Conservation (phyloP, 2,113 vertebrate species). For the Bubo blakistoni region DNA sequence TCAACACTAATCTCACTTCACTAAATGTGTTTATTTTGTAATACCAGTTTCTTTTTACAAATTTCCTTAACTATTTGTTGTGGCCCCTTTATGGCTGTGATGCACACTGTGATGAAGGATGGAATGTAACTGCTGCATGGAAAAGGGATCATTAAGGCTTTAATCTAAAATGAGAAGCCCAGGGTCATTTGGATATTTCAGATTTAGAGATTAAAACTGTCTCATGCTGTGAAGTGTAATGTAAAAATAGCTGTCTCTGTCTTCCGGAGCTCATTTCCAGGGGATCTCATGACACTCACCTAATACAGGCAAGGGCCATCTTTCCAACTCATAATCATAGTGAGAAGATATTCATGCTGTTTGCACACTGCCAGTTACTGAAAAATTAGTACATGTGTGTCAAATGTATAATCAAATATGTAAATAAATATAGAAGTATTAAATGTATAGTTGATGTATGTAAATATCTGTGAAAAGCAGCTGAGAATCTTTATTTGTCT, state of each 20-base stretch:
- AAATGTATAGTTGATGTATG: background rate
- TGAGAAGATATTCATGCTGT: background rate
- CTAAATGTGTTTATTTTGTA: slow-evolving; percentile 66
- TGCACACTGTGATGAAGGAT: background rate
- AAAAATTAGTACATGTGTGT: background rate
- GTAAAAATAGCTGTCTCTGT: slow-evolving; percentile 13
- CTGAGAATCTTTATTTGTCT: background rate
- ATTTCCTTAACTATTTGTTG: slow-evolving; percentile 47
- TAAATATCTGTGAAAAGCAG: background rate
- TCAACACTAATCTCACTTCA: slow-evolving; percentile 63
- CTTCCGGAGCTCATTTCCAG: slow-evolving; percentile 19
- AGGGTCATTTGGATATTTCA: slow-evolving; percentile 43
- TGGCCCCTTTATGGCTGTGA: background rate
- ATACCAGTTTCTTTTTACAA: slow-evolving; percentile 40
- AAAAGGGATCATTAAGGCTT: background rate
- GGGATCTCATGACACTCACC: background rate
- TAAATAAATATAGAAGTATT: background rate
- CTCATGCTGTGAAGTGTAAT: slow-evolving; percentile 25
- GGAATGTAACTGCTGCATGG: background rate
- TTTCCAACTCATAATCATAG: background rate
- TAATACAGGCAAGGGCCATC: background rate
- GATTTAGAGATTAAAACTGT: slow-evolving; percentile 38
- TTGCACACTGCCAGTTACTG: background rate
- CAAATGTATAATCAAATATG: background rate
- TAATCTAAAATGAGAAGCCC: slow-evolving; percentile 37